Percentiles rank a stretch among this genome's conserved stretches.
Evolutionary conservation across 2,113 vertebrate species (phyloP).

Genomic region (Eulemur rufifrons): DNA sequence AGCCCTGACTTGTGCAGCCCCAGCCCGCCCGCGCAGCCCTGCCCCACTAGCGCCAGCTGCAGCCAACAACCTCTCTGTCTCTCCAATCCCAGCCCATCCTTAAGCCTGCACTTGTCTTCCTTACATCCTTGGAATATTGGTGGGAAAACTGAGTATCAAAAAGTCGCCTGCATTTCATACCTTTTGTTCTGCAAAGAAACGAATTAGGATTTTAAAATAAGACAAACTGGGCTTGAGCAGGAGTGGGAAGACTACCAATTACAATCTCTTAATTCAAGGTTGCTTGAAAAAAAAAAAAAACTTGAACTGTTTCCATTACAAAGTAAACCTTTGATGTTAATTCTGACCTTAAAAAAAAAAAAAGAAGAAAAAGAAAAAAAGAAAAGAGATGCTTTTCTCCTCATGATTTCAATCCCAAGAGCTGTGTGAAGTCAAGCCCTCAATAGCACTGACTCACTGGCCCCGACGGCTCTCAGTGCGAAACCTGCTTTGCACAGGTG

Average conservation of each 20-base stretch:
- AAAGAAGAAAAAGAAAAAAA: neutral
- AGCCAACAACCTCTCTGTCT: neutral
- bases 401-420: neutral
- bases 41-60: neutral
- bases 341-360: conserved; percentile 26
- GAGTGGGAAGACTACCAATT: conserved; percentile 32
- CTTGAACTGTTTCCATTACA: conserved; percentile 48
- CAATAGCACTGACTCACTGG: neutral
- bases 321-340: conserved; percentile 50
- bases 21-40: neutral
- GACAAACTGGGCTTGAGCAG: conserved; percentile 5
- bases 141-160: neutral
- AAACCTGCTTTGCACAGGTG: neutral
- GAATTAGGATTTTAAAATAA: conserved; percentile 48
- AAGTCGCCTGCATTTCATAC: neutral
- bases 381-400: neutral
- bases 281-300: neutral
- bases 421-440: neutral
- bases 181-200: conserved; percentile 21
- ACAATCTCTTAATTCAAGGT: conserved; percentile 28
- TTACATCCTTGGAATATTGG: neutral
- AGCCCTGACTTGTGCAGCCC: neutral
- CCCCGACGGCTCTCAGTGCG: neutral
- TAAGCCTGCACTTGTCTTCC: neutral
- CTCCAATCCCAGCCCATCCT: neutral